phyloP scores from a whole-genome alignment of 2,797 vertebrate genomes.

The Ciconia nigra region DNA sequence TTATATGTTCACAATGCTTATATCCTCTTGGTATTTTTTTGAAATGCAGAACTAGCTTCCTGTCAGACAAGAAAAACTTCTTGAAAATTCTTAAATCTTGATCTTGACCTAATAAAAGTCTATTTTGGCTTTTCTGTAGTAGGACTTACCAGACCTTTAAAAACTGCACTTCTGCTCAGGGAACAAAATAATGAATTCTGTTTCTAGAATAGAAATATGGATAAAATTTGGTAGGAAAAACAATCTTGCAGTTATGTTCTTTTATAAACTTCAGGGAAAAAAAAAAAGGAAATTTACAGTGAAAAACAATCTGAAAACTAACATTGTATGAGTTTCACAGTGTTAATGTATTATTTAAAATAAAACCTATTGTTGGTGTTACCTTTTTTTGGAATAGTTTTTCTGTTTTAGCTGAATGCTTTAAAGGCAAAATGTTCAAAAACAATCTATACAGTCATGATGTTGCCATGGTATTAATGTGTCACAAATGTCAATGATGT shows the following conservation, averaged over 20 bases:
- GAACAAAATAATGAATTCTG: not conserved
- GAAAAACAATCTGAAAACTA: not conserved
- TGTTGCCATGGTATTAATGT: not conserved
- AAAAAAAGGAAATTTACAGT: not conserved
- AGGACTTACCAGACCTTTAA: not conserved
- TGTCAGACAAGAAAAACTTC: not conserved
- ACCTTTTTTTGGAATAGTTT: fast-evolving
- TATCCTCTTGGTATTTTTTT: not conserved
- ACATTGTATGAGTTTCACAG: not conserved
- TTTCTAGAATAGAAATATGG: not conserved
- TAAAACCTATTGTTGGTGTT: not conserved
- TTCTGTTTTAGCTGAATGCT: not conserved
- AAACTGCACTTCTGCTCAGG: not conserved
- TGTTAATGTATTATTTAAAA: not conserved
- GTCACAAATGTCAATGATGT: not conserved
- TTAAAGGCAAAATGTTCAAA: not conserved
- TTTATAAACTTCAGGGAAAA: not conserved
- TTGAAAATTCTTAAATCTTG: not conserved
- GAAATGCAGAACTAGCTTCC: not conserved
- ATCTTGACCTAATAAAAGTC: not conserved
- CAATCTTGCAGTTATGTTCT: not conserved
- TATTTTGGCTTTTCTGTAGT: not conserved
- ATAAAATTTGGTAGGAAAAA: not conserved
- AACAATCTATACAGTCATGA: not conserved
- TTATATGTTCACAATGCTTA: not conserved